Base-by-base conservation (phyloP, 2,888 invertebrate genomes). In the Ptychoptera albimana region DNA sequence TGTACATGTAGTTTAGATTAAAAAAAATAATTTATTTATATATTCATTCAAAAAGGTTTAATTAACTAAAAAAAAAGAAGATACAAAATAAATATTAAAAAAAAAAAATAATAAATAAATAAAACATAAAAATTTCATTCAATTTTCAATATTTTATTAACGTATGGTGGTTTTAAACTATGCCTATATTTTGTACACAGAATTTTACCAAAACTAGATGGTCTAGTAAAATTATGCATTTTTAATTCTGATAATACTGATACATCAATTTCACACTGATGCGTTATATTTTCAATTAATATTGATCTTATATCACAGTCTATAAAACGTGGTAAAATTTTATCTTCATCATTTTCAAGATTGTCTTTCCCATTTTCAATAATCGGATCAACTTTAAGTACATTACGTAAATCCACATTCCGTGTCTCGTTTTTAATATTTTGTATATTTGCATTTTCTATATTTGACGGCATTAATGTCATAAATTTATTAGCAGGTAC, bases 141-240 rank as follows among this genome's bases (percentile, higher is more conserved):
- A 32, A 2, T 23, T 5, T 23, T 23, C 23, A 23, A 5, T 23
- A 32, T 14, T 42, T 51, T 50, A 39, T 50, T 42, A 30, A 58
- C 39, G 10, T 52, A 51, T 6, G 56, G 53, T 6, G 56, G 53
- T 37, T 46, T 48, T 35, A 50, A 47, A 35, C 48, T 53, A 9
- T 47, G 48, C 5, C 45, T 47, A 49, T 61, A 67, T 38, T 54
- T 62, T 51, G 56, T 60, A 45, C 68, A 67, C 12, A 73, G 52
- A 49, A 69, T 62, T 60, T 63, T 66, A n/a, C 72, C 74, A 48
- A 74, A 68, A n/a, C 52, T 53, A 7, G 72, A 71, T 9, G 57
- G 57, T 23, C 34, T 15, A 16, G 15, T 34, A 34, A 16, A 12
- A 12, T 34, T 42, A 30, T 12, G 9, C 34, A 42, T 12, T 23